A percentile compares a stretch with the other conserved stretches of the same genome.
Evolutionary conservation across 2,797 vertebrate species (phyloP).

Genomic region (Sternarchorhynchus goeldii): DNA sequence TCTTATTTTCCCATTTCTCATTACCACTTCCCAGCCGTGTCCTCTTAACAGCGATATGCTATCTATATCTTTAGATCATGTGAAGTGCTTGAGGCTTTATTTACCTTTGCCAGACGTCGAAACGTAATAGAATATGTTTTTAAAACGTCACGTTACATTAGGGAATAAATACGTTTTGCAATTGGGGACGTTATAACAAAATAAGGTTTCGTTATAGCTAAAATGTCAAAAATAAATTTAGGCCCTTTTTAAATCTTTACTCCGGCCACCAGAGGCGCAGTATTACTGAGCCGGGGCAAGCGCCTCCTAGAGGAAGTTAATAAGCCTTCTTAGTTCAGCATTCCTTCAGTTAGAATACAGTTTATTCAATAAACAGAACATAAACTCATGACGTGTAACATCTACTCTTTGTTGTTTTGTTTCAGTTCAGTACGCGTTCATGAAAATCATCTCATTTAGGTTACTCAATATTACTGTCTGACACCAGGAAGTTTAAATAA

Average conservation of each 20-base stretch:
- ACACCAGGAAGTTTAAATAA: slow-evolving; percentile 29
- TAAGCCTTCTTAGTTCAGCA: neutral
- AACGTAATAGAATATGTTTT: no score
- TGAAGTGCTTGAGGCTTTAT: no score
- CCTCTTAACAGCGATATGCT: neutral
- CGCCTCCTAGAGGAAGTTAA: slow-evolving; percentile 15
- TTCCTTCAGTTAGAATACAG: neutral
- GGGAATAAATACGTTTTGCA: no score
- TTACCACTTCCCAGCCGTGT: neutral
- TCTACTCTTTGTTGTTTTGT: neutral
- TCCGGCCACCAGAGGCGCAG: slow-evolving; percentile 1
- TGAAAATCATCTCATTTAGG: slow-evolving; percentile 35
- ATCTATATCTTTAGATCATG: no score
- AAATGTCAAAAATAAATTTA: neutral
- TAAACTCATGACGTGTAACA: no score
- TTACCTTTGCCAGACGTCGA: no score
- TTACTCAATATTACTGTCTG: slow-evolving; percentile 35
- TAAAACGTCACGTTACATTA: no score
- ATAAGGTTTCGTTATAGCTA: no score
- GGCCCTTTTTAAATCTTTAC: neutral
- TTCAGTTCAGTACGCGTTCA: slow-evolving; percentile 13
- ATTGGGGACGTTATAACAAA: no score
- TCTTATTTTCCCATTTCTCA: neutral
- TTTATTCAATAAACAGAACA: neutral
- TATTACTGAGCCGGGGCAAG: neutral